Evolutionary conservation across 2,113 vertebrate genomes (phyloP).

Genomic region (Limanda limanda): DNA sequence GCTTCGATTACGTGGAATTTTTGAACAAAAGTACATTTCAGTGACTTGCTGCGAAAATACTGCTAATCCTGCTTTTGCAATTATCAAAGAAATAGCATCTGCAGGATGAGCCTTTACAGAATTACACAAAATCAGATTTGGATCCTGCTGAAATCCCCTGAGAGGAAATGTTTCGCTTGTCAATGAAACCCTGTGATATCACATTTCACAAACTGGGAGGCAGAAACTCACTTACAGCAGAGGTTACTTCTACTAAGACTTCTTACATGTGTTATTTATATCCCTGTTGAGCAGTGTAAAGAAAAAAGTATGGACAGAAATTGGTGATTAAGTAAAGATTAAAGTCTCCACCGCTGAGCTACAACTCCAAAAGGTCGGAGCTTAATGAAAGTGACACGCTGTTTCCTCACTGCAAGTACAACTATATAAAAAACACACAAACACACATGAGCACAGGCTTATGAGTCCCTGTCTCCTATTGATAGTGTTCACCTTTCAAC

Average conservation of each 20-base stretch:
- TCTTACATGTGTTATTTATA: neutral
- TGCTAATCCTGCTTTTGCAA: no score
- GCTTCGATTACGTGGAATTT: neutral
- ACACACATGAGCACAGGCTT: neutral
- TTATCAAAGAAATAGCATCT: slow-evolving; percentile 19
- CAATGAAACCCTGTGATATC: slow-evolving; percentile 20
- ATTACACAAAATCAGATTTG: neutral
- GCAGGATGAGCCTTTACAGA: slow-evolving; percentile 20
- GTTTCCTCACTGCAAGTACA: neutral
- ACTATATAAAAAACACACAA: neutral
- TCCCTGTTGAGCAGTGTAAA: neutral
- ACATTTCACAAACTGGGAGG: slow-evolving; percentile 41
- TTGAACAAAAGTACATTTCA: neutral
- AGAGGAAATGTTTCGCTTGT: slow-evolving; percentile 23
- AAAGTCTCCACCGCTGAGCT: no score
- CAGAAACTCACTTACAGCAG: no score
- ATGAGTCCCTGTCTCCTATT: neutral
- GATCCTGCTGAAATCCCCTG: slow-evolving; percentile 1
- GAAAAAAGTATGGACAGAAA: neutral
- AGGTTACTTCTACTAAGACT: neutral
- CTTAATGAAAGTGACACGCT: slow-evolving; percentile 24
- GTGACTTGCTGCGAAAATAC: neutral
- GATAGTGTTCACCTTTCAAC: neutral
- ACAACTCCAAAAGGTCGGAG: neutral
- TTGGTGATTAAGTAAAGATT: no score